Conservation (phyloP, 2,113 vertebrate species). For the Salvelinus namaycush region DNA sequence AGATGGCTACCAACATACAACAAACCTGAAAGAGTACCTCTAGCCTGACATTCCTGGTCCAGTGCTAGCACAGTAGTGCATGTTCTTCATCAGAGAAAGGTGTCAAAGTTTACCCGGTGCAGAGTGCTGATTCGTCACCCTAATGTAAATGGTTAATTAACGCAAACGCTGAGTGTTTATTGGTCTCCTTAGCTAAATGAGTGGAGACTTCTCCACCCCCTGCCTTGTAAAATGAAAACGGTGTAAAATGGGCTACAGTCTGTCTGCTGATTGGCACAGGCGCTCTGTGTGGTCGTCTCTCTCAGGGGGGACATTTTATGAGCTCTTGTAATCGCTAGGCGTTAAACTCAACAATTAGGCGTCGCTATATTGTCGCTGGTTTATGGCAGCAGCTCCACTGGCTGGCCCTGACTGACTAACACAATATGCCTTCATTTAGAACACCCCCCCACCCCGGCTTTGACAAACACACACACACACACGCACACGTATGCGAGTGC, state of each 20-base stretch:
- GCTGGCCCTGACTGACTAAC: slow-evolving; percentile 20
- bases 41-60: neutral
- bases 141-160: slow-evolving; percentile 66
- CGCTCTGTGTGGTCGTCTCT: slow-evolving; percentile 68
- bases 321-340: slow-evolving; percentile 73
- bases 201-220: slow-evolving; percentile 34
- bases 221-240: slow-evolving; percentile 62
- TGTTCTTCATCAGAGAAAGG: neutral
- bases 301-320: slow-evolving; percentile 61
- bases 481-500: too few species aligned
- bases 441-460: neutral
- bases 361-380: slow-evolving; percentile 66
- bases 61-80: too few species aligned
- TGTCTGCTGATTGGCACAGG: slow-evolving; percentile 25
- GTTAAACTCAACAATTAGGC: slow-evolving; percentile 81
- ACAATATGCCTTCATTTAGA: neutral
- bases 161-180: slow-evolving; percentile 51
- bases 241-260: slow-evolving; percentile 37
- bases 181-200: slow-evolving; percentile 38
- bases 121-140: slow-evolving; percentile 38
- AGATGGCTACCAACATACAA: too few species aligned
- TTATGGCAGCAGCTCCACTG: slow-evolving; percentile 59
- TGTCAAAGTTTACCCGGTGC: neutral
- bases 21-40: neutral
- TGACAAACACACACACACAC: too few species aligned